phyloP scores from a whole-genome alignment of 2,888 invertebrate species.

The Laspeyria flexula region DNA sequence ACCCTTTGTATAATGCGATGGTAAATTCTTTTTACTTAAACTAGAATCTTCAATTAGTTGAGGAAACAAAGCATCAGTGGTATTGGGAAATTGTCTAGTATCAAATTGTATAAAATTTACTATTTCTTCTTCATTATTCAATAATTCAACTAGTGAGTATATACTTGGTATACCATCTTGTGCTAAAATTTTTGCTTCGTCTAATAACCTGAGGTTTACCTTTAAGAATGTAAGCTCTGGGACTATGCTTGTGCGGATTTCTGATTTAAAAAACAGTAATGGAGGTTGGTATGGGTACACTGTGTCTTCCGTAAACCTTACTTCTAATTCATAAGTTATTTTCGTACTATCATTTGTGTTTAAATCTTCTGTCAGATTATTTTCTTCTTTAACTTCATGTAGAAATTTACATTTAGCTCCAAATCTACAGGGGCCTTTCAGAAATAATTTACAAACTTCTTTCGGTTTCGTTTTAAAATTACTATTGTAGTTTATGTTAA shows the following conservation, averaged over 20 bases:
- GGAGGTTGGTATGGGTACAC: conserved; percentile 92
- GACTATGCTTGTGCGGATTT: conserved; percentile 83
- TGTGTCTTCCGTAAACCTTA: conserved; percentile 89
- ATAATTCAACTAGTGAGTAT: conserved; percentile 89
- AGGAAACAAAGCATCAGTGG: conserved; percentile 87
- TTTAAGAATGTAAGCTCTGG: conserved; percentile 88
- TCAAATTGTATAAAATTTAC: conserved; percentile 85
- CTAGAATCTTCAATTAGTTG: conserved; percentile 77
- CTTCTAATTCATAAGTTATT: conserved; percentile 88
- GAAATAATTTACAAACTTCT: conserved; percentile 88
- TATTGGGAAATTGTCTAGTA: conserved; percentile 79
- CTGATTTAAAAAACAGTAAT: conserved; percentile 88
- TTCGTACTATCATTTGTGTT: conserved; percentile 66
- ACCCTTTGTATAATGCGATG: conserved; percentile 89
- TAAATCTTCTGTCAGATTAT: conserved; percentile 45
- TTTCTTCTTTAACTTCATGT: conserved; percentile 85
- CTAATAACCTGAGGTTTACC: conserved; percentile 88
- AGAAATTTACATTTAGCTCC: conserved; percentile 91
- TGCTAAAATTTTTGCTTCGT: conserved; percentile 89
- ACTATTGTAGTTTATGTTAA: conserved; percentile 69
- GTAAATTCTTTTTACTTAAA: conserved; percentile 62
- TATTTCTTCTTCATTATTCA: conserved; percentile 90
- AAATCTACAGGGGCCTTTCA: conserved; percentile 89
- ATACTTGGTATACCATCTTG: conserved; percentile 90
- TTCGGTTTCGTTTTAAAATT: conserved; percentile 79